Conservation (phyloP, 2,888 invertebrate species). For the Dryomyza anilis region DNA sequence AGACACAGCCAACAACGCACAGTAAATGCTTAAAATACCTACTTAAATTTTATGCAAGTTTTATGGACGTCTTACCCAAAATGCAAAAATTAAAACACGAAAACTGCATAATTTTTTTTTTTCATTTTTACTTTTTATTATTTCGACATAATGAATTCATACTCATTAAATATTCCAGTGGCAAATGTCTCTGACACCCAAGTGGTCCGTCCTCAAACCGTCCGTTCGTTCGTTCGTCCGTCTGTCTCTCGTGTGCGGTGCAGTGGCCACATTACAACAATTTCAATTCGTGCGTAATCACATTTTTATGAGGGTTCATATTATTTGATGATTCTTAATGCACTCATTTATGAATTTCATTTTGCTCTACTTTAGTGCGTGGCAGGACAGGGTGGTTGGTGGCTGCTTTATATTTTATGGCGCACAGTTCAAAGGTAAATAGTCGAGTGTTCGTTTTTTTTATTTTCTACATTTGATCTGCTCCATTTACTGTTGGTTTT, state of each 20-base stretch:
- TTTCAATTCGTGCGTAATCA: slow-evolving; percentile 11
- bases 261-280: not conserved
- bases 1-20: no score
- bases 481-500: not conserved
- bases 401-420: not conserved
- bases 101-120: not conserved
- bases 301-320: slow-evolving; percentile 13
- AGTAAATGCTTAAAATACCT: not conserved
- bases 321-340: slow-evolving; percentile 16
- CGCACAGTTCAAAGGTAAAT: slow-evolving; percentile 1
- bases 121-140: not conserved
- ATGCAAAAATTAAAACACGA: no score
- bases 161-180: not conserved
- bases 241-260: not conserved
- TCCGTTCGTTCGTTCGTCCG: not conserved
- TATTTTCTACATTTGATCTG: no score
- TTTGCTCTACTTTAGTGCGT: not conserved
- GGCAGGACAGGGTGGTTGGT: not conserved
- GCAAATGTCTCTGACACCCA: not conserved
- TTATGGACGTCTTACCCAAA: no score
- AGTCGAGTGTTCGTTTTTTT: not conserved
- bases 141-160: not conserved
- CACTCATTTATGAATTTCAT: slow-evolving; percentile 8
- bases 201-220: no score
- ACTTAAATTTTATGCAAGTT: not conserved